phyloP scores from a whole-genome alignment of 2,797 vertebrate species.

The Hydrophis major region DNA sequence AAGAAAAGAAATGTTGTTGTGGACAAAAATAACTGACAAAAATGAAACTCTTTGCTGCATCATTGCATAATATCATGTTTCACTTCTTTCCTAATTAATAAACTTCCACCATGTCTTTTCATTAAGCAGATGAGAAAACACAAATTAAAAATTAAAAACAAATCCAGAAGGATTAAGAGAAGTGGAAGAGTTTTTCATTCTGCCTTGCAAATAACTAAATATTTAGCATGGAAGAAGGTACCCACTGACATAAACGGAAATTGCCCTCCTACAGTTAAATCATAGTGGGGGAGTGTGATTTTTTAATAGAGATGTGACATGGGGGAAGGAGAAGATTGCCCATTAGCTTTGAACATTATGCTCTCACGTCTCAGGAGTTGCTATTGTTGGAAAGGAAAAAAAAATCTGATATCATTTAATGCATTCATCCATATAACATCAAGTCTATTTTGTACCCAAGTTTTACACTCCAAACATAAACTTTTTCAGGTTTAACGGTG shows the following conservation, averaged over 20 bases:
- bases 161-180: neutral
- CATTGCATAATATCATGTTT: neutral
- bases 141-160: neutral
- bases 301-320: neutral
- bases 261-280: neutral
- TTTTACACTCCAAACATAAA: neutral
- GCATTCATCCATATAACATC: neutral
- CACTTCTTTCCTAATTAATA: neutral
- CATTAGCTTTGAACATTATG: neutral
- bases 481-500: neutral
- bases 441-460: neutral
- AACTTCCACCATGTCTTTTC: neutral
- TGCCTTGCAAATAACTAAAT: neutral
- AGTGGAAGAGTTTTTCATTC: neutral
- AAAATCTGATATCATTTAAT: neutral
- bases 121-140: neutral
- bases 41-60: neutral
- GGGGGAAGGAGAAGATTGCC: neutral
- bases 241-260: neutral
- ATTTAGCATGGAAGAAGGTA: neutral
- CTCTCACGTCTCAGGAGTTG: neutral
- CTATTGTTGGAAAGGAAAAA: neutral
- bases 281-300: neutral
- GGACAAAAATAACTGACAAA: neutral
- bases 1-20: neutral